Evolutionary conservation across 2,797 vertebrate species (phyloP), one percentile per base, ranked within the genome.

Genomic region (Gallinago nigripennis): DNA sequence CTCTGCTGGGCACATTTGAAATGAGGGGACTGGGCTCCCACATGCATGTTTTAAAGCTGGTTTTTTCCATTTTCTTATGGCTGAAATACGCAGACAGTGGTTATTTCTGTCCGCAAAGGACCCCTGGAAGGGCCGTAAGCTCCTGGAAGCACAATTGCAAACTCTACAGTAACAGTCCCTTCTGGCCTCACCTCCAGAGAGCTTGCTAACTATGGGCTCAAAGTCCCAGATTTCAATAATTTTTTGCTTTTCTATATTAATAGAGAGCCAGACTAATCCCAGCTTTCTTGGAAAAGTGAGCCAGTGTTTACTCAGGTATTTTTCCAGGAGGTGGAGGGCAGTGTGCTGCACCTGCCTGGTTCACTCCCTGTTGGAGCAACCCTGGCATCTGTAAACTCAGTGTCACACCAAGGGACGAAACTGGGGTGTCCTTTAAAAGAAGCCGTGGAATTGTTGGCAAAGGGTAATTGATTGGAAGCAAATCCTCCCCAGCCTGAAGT

Each of bases 321-420:
- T 81, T 75, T 65, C 30, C n/a, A 41, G 33, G 58, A 61, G 17
- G 9, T 56, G n/a, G 64, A 81, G 43, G 45, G 12, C 31, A 30
- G 10, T 0, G 8, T 0, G 0, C 64, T 60, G 33, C 12, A 54
- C 35, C 14, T 28, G 33, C 25, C 24, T 46, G 30, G 27, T 12
- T 72, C 20, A 0, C 25, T 43, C 31, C 19, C 20, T 18, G 6
- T 0, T 45, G 33, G 57, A 75, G 35, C 4, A 37, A 24, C 41
- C 48, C n/a, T 77, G 68, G 28, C 41, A 14, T 6, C 41, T 33
- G 3, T 50, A n/a, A 48, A 31, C 7, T 9, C 57, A 6, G 14
- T 25, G 28, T 50, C 4, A 12, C 33, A 11, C n/a, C 25, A 39
- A 7, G 4, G 63, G 54, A 1, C 8, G 6, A 56, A 70, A 30